These are phyloP conservation scores for Mylabris sibirica DNA, from an alignment of 2,888 invertebrate genomes.

Conservation along the genomic window DNA sequence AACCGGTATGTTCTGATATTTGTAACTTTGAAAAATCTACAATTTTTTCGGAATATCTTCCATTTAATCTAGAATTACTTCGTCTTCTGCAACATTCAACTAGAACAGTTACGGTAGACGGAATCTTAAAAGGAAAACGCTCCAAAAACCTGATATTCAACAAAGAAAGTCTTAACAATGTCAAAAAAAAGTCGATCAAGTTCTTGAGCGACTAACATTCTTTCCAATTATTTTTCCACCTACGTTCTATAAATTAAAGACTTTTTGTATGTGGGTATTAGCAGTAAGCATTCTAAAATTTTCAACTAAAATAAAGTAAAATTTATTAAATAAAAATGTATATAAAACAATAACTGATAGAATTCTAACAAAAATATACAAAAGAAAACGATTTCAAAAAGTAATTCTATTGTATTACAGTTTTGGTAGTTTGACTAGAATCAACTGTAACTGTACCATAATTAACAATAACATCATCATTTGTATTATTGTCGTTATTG, in stretches of 20 bases:
- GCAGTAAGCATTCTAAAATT: not conserved
- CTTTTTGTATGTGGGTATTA: not conserved
- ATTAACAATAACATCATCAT: constrained; percentile 53
- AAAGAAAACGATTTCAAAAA: not conserved
- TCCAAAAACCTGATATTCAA: no score
- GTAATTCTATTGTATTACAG: not conserved
- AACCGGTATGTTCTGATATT: no score
- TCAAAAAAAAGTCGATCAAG: not conserved
- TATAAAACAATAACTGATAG: not conserved
- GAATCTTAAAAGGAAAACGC: no score
- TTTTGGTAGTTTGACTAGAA: constrained; percentile 43
- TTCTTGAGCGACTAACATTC: not conserved
- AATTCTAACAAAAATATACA: not conserved
- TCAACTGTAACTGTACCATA: constrained; percentile 56
- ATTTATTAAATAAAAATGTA: not conserved
- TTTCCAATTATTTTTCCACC: not conserved
- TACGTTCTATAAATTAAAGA: not conserved
- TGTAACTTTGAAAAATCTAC: no score
- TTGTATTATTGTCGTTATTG: constrained; percentile 30
- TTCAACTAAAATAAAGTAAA: not conserved
- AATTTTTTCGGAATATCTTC: no score
- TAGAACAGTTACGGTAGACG: no score
- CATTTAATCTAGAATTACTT: no score
- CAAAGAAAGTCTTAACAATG: not conserved
- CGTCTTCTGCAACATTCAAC: no score